Evolutionary conservation across 2,797 vertebrate genomes (phyloP), one percentile per base, ranked within the genome.

Genomic region (Sus cebifrons): DNA sequence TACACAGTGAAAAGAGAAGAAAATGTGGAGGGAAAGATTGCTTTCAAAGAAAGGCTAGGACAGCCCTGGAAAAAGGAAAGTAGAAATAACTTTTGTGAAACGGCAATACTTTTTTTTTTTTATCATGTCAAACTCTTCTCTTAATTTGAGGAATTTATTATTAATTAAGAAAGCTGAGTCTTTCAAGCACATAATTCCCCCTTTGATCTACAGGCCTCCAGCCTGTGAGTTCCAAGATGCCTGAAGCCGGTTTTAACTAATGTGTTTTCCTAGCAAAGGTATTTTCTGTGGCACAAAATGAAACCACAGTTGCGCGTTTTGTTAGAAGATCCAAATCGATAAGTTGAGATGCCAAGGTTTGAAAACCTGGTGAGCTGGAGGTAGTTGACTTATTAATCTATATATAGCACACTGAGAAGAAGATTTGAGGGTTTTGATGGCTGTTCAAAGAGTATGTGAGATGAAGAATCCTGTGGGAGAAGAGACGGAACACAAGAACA

Each of bases 211-310:
- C 21, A n/a, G 90, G n/a, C 79, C 78, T 94, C 44, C 27, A 83
- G 86, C 27, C 88, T 96, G 29, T 96, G 75, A 93, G 94, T 91
- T 95, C 83, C 70, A 58, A 95, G n/a, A 67, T 91, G 79, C 83
- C 40, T 93, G 77, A 71, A 96, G 85, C 88, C 84, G 17, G 25
- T 96, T 98, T 97, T 91, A 82, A 96, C 71, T 62, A 36, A 87
- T 96, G 40, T 67, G 32, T 94, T 95, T 97, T 89, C 74, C 58
- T 96, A 90, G n/a, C 89, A 75, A 97, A 97, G 52, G 0, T 2
- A 86, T 96, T 97, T 95, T 93, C 95, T 78, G 58, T 71, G 93
- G 77, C 94, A 97, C 8, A 60, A 49, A 97, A 87, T 79, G 96
- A 97, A 94, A 82, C 86, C 11, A 75, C 25, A 3, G 12, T 29